These are phyloP conservation scores for Carassius gibelio DNA, from an alignment of 2,113 vertebrate species.

Conservation along the genomic window DNA sequence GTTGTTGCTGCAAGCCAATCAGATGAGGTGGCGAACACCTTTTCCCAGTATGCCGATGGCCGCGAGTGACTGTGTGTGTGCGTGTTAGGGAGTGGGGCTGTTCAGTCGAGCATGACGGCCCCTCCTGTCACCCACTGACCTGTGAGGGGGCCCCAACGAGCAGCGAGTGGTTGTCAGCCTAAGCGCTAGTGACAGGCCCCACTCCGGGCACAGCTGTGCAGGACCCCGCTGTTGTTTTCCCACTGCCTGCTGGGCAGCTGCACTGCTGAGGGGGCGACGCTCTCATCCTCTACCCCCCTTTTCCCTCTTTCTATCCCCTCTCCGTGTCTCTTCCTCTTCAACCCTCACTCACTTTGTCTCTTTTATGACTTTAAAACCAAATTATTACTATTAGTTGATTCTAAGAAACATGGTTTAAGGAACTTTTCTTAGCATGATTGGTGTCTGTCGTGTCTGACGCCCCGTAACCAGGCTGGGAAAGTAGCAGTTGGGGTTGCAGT, in stretches of 20 bases:
- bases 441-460: not conserved
- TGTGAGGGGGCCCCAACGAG: constrained; percentile 87
- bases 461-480: constrained; percentile 28
- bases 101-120: constrained; percentile 81
- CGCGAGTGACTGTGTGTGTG: constrained; percentile 55
- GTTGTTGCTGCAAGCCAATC: constrained; percentile 65
- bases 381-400: not conserved
- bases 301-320: not conserved
- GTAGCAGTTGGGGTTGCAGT: constrained; percentile 22
- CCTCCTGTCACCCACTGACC: constrained; percentile 88
- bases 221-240: constrained; percentile 84
- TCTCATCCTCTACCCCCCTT: constrained; percentile 16
- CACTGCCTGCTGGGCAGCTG: constrained; percentile 83
- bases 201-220: constrained; percentile 89
- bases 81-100: constrained; percentile 64
- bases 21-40: constrained; percentile 63
- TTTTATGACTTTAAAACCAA: not conserved
- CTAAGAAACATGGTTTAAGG: not conserved
- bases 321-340: not conserved
- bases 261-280: constrained; percentile 60
- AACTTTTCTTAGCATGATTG: constrained; percentile 10
- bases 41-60: constrained; percentile 57
- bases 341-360: not conserved
- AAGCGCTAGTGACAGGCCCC: constrained; percentile 87
- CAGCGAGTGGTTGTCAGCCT: constrained; percentile 86